Conservation (phyloP, 30 jellyfish, hydroid and myxozoan genomes). For the Pseudorhiza aurosa region DNA sequence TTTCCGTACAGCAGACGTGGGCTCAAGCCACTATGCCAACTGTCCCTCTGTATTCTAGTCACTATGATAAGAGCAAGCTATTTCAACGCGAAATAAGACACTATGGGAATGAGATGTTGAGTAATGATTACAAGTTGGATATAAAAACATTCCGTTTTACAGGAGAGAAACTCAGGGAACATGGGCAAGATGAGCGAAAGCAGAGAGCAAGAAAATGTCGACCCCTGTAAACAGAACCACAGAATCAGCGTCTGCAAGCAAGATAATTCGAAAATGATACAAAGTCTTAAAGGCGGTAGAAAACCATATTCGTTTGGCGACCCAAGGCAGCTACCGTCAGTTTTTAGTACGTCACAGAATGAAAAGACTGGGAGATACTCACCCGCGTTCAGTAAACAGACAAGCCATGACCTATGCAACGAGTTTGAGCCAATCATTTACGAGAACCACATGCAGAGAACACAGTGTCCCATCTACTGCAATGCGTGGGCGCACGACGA, state of each 20-base stretch:
- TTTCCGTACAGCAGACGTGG: no score
- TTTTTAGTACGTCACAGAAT: not conserved
- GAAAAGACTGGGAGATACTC: not conserved
- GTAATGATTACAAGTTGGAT: no score
- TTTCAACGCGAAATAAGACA: no score
- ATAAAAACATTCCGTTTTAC: no score
- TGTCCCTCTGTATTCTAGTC: no score
- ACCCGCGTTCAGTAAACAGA: not conserved
- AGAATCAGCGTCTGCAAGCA: not conserved
- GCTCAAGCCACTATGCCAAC: no score
- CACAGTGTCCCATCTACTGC: not conserved
- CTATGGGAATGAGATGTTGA: no score
- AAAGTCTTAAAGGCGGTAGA: not conserved
- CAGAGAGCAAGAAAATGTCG: not conserved
- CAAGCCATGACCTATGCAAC: not conserved
- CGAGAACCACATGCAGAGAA: not conserved
- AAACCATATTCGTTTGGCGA: constrained; percentile 67
- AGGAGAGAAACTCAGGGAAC: no score
- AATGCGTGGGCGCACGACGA: not conserved
- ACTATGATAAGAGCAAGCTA: no score
- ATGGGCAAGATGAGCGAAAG: not conserved
- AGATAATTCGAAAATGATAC: not conserved
- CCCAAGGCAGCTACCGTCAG: constrained; percentile 40
- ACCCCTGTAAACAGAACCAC: not conserved
- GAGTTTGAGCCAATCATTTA: not conserved